A percentile compares a stretch with the other conserved stretches of the same genome.
These are phyloP conservation scores for Emydura subglobosa DNA, from an alignment of 2,113 vertebrate species.

Conservation along the genomic window DNA sequence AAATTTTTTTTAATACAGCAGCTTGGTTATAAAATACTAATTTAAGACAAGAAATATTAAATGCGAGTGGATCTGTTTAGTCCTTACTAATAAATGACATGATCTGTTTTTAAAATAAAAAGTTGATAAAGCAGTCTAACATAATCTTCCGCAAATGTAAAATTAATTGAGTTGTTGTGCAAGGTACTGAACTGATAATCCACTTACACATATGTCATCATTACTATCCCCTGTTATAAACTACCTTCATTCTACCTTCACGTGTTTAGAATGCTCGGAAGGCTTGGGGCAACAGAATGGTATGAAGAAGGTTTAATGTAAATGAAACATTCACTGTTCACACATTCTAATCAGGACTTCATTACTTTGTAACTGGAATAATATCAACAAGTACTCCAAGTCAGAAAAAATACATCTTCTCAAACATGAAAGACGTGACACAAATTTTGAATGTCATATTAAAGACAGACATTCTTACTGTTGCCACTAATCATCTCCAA, in stretches of 20 bases:
- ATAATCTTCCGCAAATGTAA: background rate
- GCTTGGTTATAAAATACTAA: background rate
- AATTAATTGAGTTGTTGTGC: background rate
- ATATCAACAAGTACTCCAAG: background rate
- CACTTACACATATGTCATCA: background rate
- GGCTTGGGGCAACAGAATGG: background rate
- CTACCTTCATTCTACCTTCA: background rate
- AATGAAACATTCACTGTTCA: background rate
- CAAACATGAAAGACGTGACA: constrained; percentile 24
- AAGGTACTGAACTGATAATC: background rate
- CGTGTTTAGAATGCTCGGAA: background rate
- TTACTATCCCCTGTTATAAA: fast-evolving
- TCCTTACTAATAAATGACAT: background rate
- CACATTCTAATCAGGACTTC: background rate
- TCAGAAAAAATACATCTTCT: constrained; percentile 45
- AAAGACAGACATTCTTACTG: constrained; percentile 60
- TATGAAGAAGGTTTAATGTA: background rate
- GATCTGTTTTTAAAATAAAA: background rate
- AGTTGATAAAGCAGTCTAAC: background rate
- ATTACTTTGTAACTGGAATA: background rate
- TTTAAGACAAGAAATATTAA: background rate
- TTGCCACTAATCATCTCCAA: constrained; percentile 65
- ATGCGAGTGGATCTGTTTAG: background rate
- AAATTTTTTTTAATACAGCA: background rate
- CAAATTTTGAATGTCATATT: background rate